phyloP scores from a whole-genome alignment of 2,888 invertebrate genomes.

The Heliconius hortense region DNA sequence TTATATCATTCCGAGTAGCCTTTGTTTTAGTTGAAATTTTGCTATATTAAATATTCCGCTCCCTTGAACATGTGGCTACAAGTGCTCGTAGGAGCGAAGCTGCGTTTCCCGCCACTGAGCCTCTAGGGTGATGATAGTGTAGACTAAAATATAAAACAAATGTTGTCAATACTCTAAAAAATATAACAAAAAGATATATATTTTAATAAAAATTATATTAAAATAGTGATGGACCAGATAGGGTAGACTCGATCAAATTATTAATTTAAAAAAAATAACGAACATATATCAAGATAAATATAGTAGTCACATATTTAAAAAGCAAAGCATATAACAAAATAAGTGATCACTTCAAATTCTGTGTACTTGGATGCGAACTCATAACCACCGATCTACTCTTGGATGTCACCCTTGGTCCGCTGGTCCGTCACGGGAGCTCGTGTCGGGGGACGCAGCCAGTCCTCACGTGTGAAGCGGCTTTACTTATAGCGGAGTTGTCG shows the following conservation, averaged over 20 bases:
- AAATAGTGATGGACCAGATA: slow-evolving; percentile 18
- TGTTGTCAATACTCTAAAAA: neutral
- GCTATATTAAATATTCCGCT: slow-evolving; percentile 47
- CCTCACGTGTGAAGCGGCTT: slow-evolving; percentile 30
- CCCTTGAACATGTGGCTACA: slow-evolving; percentile 80
- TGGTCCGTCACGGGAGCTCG: slow-evolving; percentile 12
- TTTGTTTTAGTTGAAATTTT: slow-evolving; percentile 43
- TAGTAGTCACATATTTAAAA: slow-evolving; percentile 2
- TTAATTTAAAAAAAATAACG: neutral
- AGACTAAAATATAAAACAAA: neutral
- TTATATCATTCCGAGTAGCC: slow-evolving; percentile 45
- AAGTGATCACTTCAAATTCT: neutral
- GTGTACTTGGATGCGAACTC: slow-evolving; percentile 14
- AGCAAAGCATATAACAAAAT: slow-evolving; percentile 2
- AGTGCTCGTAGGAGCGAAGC: slow-evolving; percentile 63
- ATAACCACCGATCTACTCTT: slow-evolving; percentile 8
- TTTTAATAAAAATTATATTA: no score
- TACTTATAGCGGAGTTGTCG: neutral
- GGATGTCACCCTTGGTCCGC: neutral
- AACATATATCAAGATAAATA: neutral
- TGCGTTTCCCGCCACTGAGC: slow-evolving; percentile 72
- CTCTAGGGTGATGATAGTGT: slow-evolving; percentile 55
- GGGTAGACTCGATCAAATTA: neutral
- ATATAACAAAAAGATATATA: neutral
- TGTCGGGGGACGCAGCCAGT: slow-evolving; percentile 37